Conservation (phyloP, 1,140 invertebrate species). For the Amphibalanus amphitrite region DNA sequence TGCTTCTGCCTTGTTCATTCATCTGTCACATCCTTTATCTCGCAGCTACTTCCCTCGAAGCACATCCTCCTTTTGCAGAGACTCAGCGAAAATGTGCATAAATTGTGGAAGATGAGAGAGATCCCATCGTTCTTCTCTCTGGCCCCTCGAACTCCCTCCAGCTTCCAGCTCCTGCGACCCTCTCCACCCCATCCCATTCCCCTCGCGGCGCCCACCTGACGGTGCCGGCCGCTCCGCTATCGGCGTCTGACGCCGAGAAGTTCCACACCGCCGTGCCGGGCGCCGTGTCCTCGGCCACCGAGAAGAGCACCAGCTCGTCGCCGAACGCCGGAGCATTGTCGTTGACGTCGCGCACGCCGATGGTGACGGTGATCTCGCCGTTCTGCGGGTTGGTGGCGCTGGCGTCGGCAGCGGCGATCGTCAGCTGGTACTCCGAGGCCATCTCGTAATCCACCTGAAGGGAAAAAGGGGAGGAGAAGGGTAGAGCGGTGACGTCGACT, state of each 20-base stretch:
- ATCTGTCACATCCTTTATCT: too few relatives aligned
- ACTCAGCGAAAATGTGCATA: too few relatives aligned
- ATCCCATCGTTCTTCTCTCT: too few relatives aligned
- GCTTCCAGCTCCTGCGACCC: too few relatives aligned
- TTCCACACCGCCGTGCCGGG: slow-evolving; percentile 63
- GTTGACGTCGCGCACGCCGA: slow-evolving; percentile 78
- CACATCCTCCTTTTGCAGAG: too few relatives aligned
- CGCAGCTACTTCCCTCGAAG: too few relatives aligned
- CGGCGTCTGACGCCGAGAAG: slow-evolving; percentile 65
- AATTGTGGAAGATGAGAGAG: too few relatives aligned
- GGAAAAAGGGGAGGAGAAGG: not conserved
- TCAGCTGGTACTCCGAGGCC: slow-evolving; percentile 60
- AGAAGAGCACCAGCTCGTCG: slow-evolving; percentile 52
- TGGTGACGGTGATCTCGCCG: slow-evolving; percentile 66
- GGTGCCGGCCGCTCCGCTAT: slow-evolving; percentile 68
- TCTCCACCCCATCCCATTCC: too few relatives aligned
- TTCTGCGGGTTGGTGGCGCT: slow-evolving; percentile 70
- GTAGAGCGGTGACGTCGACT: too few relatives aligned
- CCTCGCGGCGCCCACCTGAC: too few relatives aligned
- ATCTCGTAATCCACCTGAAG: slow-evolving; percentile 54
- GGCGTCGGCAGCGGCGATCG: slow-evolving; percentile 76
- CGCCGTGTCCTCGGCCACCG: slow-evolving; percentile 52
- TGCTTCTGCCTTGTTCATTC: too few relatives aligned
- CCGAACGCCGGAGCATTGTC: slow-evolving; percentile 79
- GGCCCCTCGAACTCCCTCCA: too few relatives aligned